Conservation (phyloP, 2,888 invertebrate genomes). For the Allophyes oxyacanthae region DNA sequence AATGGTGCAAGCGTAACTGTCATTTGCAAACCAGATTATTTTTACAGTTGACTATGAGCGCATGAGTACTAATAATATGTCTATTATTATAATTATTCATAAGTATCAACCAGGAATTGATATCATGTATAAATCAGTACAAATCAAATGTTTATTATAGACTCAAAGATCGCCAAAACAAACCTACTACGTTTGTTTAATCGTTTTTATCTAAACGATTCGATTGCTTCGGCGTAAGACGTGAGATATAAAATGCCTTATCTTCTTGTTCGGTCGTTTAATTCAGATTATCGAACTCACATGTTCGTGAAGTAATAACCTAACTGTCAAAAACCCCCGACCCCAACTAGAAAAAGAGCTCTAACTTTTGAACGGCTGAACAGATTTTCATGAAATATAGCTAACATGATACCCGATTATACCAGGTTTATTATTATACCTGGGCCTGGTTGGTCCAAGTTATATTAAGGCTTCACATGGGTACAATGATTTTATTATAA, state of each 20-base stretch:
- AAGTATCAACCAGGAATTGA: slow-evolving; percentile 31
- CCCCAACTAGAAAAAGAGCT: too few relatives aligned
- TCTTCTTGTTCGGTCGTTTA: slow-evolving; percentile 33
- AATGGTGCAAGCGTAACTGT: too few relatives aligned
- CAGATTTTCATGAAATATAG: too few relatives aligned
- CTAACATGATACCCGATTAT: too few relatives aligned
- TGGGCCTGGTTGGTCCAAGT: too few relatives aligned
- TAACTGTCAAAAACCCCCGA: too few relatives aligned
- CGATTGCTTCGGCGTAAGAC: slow-evolving; percentile 28
- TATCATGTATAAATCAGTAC: slow-evolving; percentile 10
- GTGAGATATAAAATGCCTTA: slow-evolving; percentile 39
- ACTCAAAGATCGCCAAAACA: slow-evolving; percentile 30
- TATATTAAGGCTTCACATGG: too few relatives aligned
- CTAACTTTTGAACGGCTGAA: too few relatives aligned
- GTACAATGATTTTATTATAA: too few relatives aligned
- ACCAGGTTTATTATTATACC: too few relatives aligned
- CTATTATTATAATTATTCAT: too few relatives aligned
- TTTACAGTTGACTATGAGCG: not conserved
- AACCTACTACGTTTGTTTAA: slow-evolving; percentile 17
- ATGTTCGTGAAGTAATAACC: slow-evolving; percentile 26
- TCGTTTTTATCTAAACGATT: slow-evolving; percentile 40
- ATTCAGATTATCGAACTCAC: slow-evolving; percentile 38
- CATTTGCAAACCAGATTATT: too few relatives aligned
- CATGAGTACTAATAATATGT: slow-evolving; percentile 15
- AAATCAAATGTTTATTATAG: slow-evolving; percentile 26